Percentiles rank a stretch among this genome's conserved stretches.
Conservation (phyloP, 2,113 vertebrate genomes). For the Oreochromis tanganicae region DNA sequence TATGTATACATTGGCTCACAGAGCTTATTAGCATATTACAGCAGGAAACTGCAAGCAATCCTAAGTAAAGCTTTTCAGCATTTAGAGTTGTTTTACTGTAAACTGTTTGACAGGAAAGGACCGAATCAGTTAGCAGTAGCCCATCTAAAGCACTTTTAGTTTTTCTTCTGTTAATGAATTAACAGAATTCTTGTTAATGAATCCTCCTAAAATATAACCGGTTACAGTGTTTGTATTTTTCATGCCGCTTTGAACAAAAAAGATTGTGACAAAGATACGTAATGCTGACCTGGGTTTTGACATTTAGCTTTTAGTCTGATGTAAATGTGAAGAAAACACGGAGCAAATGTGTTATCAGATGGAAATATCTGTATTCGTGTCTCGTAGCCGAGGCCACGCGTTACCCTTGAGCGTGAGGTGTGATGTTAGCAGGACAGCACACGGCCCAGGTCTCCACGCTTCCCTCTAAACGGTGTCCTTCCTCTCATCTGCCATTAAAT, state of each 20-base stretch:
- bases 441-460: slow-evolving; percentile 5
- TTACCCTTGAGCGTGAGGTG: slow-evolving; percentile 45
- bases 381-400: neutral
- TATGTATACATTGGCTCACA: neutral
- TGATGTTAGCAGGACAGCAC: slow-evolving; percentile 19
- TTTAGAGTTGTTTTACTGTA: neutral
- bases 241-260: neutral
- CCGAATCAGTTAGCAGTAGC: neutral
- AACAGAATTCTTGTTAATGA: neutral
- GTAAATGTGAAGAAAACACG: neutral
- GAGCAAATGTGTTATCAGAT: neutral
- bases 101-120: neutral
- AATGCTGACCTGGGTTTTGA: neutral
- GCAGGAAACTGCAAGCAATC: neutral
- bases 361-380: neutral
- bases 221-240: neutral
- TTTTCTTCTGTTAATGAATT: neutral
- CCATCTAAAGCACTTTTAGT: neutral
- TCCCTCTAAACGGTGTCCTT: slow-evolving; percentile 35
- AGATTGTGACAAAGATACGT: neutral
- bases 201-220: neutral
- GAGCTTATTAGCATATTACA: neutral
- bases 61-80: neutral
- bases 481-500: slow-evolving; percentile 10
- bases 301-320: neutral